Base-by-base conservation (phyloP, 2,797 vertebrate genomes). In the Argya squamiceps region DNA sequence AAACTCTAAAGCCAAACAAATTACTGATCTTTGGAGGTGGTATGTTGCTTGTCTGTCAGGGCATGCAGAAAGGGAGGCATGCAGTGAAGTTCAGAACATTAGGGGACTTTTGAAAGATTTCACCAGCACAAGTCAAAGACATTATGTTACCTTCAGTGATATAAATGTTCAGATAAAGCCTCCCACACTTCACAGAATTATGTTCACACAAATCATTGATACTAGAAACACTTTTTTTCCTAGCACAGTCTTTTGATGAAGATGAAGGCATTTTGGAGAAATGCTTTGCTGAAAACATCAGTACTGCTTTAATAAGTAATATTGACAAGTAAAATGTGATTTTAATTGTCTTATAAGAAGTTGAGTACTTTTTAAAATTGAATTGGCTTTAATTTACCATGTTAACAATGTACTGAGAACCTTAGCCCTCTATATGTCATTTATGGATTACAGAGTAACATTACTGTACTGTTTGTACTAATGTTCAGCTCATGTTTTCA, bases 261-360 rank as follows among this genome's bases (percentile, higher is more conserved):
- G 41, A 49, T 49, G 32, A 32, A 85, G 50, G 7, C 3, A 34
- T 81, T 89, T 63, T 73, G 6, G 36, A 82, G 20, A 65, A 71
- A 73, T 47, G 9, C 19, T 53, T 53, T 59, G 26, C 34, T 92
- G 41, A 60, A 93, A 85, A n/a, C 7, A 41, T 36, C 10, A 80
- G 9, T 44, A 23, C 12, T 32, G 27, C 13, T 87, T 71, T 78
- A 75, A 20, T 78, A 86, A 86, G 44, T 56, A 21, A 17, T 26
- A 75, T 26, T 55, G 36, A 11, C 17, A 43, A 12, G 2, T 55
- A 68, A 93, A 86, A 77, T 2, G 2, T 17, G 1, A 29, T 69
- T 87, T 87, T 82, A 82, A 76, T 76, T 92, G 34, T 50, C 50
- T 79, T 89, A 53, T 87, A 43, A 94, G n/a, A 87, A 78, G 32